phyloP scores from a whole-genome alignment of 92 coral and sea anemone genomes.

The Phenganax stokvisi region DNA sequence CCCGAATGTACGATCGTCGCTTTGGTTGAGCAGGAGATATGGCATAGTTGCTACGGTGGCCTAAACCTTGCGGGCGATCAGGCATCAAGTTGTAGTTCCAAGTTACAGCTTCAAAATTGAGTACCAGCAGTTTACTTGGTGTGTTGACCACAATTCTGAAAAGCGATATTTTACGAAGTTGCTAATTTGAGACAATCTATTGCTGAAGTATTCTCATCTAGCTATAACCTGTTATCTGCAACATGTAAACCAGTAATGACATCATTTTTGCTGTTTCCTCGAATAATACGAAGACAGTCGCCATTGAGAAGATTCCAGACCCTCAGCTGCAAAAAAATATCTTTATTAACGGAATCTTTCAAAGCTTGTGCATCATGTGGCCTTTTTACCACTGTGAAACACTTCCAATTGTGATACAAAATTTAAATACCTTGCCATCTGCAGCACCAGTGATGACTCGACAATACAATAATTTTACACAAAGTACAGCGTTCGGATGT shows the following conservation, averaged over 20 bases:
- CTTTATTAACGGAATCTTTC: neutral
- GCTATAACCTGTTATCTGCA: constrained; percentile 63
- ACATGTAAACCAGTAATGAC: constrained; percentile 72
- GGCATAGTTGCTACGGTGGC: constrained; percentile 62
- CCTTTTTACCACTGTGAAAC: neutral
- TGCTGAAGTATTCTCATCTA: neutral
- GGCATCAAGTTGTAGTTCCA: constrained; percentile 85
- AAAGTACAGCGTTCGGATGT: constrained; percentile 93
- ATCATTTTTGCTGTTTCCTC: constrained; percentile 95
- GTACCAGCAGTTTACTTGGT: constrained; percentile 74
- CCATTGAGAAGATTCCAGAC: constrained; percentile 94
- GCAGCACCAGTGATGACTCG: constrained; percentile 96
- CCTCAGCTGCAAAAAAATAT: constrained; percentile 55
- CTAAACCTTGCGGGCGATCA: constrained; percentile 87
- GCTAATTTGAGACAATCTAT: neutral
- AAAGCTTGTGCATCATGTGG: neutral
- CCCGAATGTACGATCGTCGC: constrained; percentile 85
- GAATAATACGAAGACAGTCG: constrained; percentile 87
- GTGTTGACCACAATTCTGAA: constrained; percentile 92
- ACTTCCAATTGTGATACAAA: neutral
- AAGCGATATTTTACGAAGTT: constrained; percentile 9
- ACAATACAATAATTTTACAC: constrained; percentile 78
- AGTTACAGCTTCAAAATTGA: constrained; percentile 78
- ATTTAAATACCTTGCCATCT: constrained; percentile 79
- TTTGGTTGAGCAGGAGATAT: constrained; percentile 68